Evolutionary conservation across 2,888 invertebrate species (phyloP).

Genomic region (Pycnomerus fuliginosus): DNA sequence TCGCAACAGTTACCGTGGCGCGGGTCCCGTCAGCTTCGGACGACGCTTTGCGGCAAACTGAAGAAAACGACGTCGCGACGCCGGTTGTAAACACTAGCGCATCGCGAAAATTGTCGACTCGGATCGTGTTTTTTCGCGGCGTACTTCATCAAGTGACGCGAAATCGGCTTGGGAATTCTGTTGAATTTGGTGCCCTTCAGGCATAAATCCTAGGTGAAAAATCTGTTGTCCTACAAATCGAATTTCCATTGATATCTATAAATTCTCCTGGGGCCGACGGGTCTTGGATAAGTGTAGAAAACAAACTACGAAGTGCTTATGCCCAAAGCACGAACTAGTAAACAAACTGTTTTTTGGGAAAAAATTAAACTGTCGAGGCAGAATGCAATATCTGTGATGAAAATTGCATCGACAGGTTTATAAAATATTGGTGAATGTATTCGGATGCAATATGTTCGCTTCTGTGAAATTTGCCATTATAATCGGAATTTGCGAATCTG

Average conservation of each 20-base stretch:
- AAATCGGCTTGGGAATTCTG: conserved; percentile 43
- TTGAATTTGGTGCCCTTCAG: conserved; percentile 37
- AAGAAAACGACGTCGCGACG: conserved; percentile 48
- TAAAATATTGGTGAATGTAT: no score
- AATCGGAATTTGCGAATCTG: no score
- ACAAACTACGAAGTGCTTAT: conserved; percentile 31
- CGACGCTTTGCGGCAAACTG: conserved; percentile 48
- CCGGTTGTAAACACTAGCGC: conserved; percentile 49
- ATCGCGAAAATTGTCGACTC: conserved; percentile 44
- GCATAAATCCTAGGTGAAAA: conserved; percentile 46
- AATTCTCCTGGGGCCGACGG: conserved; percentile 35
- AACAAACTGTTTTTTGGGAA: no score
- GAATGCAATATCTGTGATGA: no score
- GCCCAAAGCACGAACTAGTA: no score
- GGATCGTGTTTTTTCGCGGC: conserved; percentile 30
- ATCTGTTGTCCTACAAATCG: conserved; percentile 48
- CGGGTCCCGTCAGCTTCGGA: conserved; percentile 16
- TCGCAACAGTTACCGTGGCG: not conserved
- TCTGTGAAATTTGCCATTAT: no score
- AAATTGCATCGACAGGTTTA: no score
- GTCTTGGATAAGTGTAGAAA: conserved; percentile 30
- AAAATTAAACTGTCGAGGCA: no score
- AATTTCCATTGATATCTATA: conserved; percentile 49
- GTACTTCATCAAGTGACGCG: conserved; percentile 41
- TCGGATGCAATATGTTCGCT: no score